A percentile compares a stretch with the other conserved stretches of the same genome.
Evolutionary conservation across 64 coral and sea anemone species (phyloP).

Genomic region (Actinia tenebrosa): DNA sequence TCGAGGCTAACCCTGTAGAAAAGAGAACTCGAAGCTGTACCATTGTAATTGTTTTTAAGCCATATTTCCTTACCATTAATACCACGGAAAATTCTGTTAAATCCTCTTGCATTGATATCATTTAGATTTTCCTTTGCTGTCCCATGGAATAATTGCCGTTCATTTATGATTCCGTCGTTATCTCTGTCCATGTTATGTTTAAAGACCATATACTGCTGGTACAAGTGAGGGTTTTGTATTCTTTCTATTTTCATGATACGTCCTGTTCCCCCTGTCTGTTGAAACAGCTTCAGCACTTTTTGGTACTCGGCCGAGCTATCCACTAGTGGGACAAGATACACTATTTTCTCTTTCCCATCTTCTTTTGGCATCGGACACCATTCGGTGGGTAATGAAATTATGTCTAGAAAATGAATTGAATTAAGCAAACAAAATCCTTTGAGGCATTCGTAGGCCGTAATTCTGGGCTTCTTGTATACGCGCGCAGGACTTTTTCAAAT

Average conservation of each 20-base stretch:
- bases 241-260: constrained; percentile 28
- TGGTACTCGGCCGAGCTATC: neutral
- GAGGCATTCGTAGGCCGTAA: too few relatives aligned
- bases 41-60: neutral
- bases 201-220: constrained; percentile 15
- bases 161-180: constrained; percentile 15
- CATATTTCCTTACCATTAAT: constrained; percentile 3
- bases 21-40: neutral
- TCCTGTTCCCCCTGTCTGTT: neutral
- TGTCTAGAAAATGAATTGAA: neutral
- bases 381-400: neutral
- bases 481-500: too few relatives aligned
- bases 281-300: neutral
- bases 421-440: neutral
- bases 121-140: constrained; percentile 21
- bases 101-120: constrained; percentile 38
- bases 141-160: constrained; percentile 43
- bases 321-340: constrained; percentile 28
- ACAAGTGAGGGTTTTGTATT: constrained; percentile 50
- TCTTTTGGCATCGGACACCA: constrained; percentile 33
- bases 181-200: constrained; percentile 49
- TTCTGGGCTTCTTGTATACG: too few relatives aligned
- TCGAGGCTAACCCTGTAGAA: too few relatives aligned
- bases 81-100: constrained; percentile 48
- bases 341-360: neutral